Base-by-base conservation (phyloP, 37 sponge, comb jelly and placozoan species). In the Spongia lamella region DNA sequence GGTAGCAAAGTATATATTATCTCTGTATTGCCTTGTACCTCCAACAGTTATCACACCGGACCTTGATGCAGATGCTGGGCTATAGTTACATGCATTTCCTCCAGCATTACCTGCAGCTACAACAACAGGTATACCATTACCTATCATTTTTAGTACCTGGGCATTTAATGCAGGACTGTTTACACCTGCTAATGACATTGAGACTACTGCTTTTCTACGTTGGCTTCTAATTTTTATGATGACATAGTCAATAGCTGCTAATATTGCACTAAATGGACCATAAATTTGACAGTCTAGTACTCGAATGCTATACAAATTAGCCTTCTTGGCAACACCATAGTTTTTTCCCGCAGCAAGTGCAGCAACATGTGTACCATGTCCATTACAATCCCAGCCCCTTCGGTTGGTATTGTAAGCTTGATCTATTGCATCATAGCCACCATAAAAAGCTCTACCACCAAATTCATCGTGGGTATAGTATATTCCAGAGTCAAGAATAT, bases 31-130 rank as follows among this genome's bases (percentile, higher is more conserved):
- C 11, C 30, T 34, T 53, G 62, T 81, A 19, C 82, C 91, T 7
- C 86, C 91, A 0, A 85, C 91, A 17, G 91, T 90, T 43, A 43
- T 43, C 20, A 85, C 71, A 9, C 63, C 86, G 40, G 64, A 60
- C 0, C 55, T 35, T n/a, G 82, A 70, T 13, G 47, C 47, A 60
- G 80, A 71, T 17, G 91, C 72, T 4, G 91, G 91, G 1, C 72
- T 67, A 19, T 60, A 35, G 15, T 20, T 7, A 25, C 91, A 90
- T 4, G 91, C 82, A 72, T 85, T 82, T 22, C 6, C 39, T 11
- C 56, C 25, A 27, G 34, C 77, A 40, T 90, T 90, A 19, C 85
- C 85, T 7, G 91, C 91, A 54, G 91, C 86, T 2, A 66, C 86
- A 17, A 90, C 79, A 0, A 78, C 56, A 1, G 74, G 55, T 37